phyloP scores from a whole-genome alignment of 2,113 vertebrate genomes.

The Ictalurus punctatus region DNA sequence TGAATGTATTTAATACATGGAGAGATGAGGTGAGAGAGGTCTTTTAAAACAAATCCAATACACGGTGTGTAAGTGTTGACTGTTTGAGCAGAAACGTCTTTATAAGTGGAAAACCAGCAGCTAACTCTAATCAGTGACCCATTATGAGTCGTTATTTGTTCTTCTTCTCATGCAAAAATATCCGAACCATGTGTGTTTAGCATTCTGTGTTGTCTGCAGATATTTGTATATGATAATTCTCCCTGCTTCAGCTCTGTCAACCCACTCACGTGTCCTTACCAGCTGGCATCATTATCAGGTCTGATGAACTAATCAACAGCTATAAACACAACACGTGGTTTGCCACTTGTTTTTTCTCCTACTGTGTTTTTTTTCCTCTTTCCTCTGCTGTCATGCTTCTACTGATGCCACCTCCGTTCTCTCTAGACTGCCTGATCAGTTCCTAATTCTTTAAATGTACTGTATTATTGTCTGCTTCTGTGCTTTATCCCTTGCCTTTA shows the following conservation, averaged over 20 bases:
- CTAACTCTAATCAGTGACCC: background rate
- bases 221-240: background rate
- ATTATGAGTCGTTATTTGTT: background rate
- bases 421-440: background rate
- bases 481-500: background rate
- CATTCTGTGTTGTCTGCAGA: background rate
- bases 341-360: conserved; percentile 31
- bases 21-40: background rate
- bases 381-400: conserved; percentile 13
- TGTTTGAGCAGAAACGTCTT: background rate
- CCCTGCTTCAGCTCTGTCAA: conserved; percentile 31
- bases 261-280: conserved; percentile 53
- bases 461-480: background rate
- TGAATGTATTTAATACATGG: background rate
- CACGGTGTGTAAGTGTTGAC: background rate
- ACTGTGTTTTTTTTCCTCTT: background rate
- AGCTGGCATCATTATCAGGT: conserved; percentile 63
- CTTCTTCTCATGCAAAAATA: background rate
- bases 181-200: background rate
- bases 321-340: conserved; percentile 54
- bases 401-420: conserved; percentile 6
- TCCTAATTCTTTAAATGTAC: background rate
- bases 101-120: background rate
- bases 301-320: conserved; percentile 67
- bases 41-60: background rate